Conservation (phyloP, 2,797 vertebrate genomes). For the Neomorphus geoffroyi region DNA sequence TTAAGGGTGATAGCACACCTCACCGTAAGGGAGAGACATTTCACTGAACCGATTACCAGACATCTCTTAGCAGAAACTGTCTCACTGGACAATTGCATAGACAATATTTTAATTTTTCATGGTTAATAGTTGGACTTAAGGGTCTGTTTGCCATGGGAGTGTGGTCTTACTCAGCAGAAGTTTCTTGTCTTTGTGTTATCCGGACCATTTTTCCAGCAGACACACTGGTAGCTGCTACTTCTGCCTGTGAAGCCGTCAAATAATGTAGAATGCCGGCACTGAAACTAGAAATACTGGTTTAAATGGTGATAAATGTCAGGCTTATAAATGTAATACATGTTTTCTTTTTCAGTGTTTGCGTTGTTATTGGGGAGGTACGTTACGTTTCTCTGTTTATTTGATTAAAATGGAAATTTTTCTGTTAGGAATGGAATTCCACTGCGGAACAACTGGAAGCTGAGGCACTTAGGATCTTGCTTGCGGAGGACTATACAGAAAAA, state of each 20-base stretch:
- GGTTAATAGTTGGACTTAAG: background rate
- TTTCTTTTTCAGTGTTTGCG: background rate
- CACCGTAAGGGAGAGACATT: background rate
- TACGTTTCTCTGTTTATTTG: background rate
- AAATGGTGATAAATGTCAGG: background rate
- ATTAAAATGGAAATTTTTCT: conserved; percentile 4
- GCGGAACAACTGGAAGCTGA: conserved; percentile 73
- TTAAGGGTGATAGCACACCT: background rate
- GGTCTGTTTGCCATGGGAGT: background rate
- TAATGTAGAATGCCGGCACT: background rate
- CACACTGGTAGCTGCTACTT: background rate
- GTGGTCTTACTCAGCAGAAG: background rate
- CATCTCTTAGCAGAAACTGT: background rate
- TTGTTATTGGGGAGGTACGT: background rate
- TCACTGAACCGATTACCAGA: background rate
- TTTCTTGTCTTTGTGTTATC: background rate
- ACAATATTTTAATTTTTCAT: background rate
- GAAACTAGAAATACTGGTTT: background rate
- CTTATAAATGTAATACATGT: background rate
- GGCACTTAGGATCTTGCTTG: conserved; percentile 72
- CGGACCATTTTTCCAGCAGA: background rate
- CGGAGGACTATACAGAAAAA: conserved; percentile 67
- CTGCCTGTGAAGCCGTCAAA: background rate
- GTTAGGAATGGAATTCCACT: conserved; percentile 78
- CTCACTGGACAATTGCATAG: background rate